Evolutionary conservation across 2,113 vertebrate species (phyloP), one percentile per base, ranked within the genome.

Genomic region (Hyaena hyaena): DNA sequence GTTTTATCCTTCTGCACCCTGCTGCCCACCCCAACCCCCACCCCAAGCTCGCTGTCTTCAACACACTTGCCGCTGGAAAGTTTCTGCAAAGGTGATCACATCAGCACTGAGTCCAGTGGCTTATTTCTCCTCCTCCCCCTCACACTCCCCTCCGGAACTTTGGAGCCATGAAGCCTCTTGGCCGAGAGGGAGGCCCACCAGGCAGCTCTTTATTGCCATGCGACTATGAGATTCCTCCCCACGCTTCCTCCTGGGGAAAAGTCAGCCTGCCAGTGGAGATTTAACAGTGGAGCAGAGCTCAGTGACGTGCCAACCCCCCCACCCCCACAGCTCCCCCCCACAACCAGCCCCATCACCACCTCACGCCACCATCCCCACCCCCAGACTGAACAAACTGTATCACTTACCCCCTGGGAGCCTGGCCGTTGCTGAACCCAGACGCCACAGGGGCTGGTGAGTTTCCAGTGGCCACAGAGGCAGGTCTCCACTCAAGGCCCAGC

Each of bases 361-460:
- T 95, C 93, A 31, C 58, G 48, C 90, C 10, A 2, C 77, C 95
- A 82, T 53, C 88, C 33, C 92, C 43, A 66, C 66, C 91, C 93
- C 98, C 76, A 86, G 96, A 97, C 87, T 88, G 93, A 98, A 93
- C 90, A 97, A 96, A 98, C 96, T 97, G 93, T 96, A 95, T 97
- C 97, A 88, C 97, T 98, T 93, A 97, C 97, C 88, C 53, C 96
- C 95, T 90, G 88, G 88, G 88, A 97, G 93, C 87, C 95, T 95
- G 96, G 96, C 96, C 98, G 69, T 85, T 48, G 66, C 97, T 86
- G 71, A 86, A 88, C 33, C 87, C 94, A 95, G 90, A 94, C 69
- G 39, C 97, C 97, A 95, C 90, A 55, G 58, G 93, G 85, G 80
- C 89, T 96, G 90, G 69, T 77, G 88, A 69, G 35, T 98, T 97